Conservation (phyloP, 2,113 vertebrate genomes). For the Bambusicola thoracicus region DNA sequence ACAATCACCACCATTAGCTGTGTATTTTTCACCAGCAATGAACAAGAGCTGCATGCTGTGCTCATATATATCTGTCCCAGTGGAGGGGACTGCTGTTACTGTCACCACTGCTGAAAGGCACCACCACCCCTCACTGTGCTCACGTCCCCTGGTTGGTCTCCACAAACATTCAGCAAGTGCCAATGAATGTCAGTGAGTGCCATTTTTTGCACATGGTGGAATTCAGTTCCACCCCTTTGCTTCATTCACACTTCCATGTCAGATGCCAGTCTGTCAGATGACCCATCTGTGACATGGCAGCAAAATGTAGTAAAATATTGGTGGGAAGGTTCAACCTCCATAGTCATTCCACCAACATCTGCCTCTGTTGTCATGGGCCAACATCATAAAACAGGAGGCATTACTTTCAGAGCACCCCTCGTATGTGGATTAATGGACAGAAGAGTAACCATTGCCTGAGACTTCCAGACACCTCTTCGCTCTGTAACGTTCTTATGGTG, state of each 20-base stretch:
- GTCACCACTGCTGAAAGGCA: neutral
- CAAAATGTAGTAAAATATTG: neutral
- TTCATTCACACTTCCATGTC: neutral
- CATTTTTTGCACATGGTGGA: neutral
- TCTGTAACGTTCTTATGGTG: neutral
- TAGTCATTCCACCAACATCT: neutral
- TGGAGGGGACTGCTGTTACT: neutral
- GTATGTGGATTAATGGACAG: neutral
- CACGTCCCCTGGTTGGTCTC: neutral
- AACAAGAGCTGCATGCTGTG: too few relatives aligned
- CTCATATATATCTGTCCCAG: too few relatives aligned
- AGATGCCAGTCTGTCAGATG: neutral
- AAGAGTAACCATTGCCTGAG: neutral
- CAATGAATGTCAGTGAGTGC: neutral
- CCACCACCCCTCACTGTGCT: neutral
- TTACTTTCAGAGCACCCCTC: neutral
- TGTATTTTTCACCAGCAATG: neutral
- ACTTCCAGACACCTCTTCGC: neutral
- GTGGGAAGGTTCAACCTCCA: neutral
- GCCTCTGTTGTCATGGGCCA: neutral
- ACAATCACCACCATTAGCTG: neutral
- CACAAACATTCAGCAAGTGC: neutral
- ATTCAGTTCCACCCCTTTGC: neutral
- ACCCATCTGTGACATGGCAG: neutral
- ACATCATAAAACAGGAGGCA: neutral